Evolutionary conservation across 2,113 vertebrate genomes (phyloP).

Genomic region (Odontophorus gujanensis): DNA sequence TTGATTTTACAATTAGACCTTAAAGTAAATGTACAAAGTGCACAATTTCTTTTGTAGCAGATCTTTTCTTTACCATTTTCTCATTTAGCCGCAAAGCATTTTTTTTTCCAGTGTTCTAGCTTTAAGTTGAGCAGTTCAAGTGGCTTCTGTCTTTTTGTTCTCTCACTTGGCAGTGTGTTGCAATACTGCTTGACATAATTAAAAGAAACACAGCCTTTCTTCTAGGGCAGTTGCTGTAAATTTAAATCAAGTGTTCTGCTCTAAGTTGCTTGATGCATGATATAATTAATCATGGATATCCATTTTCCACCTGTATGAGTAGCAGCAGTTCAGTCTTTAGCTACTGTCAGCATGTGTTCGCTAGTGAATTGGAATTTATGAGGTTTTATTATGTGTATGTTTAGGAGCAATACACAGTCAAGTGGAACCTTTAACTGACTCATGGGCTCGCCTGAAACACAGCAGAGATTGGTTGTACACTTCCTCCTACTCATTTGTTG

Average conservation of each 20-base stretch:
- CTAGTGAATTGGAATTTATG: slow-evolving; percentile 22
- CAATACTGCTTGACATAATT: slow-evolving; percentile 57
- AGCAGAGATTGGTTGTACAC: slow-evolving; percentile 85
- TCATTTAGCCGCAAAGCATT: slow-evolving; percentile 51
- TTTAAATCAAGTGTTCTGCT: slow-evolving; percentile 61
- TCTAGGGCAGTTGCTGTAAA: slow-evolving; percentile 68
- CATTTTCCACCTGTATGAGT: slow-evolving; percentile 71
- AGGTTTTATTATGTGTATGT: slow-evolving; percentile 34
- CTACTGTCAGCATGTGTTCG: background rate
- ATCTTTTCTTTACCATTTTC: background rate
- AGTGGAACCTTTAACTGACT: slow-evolving; percentile 87
- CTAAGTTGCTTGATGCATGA: slow-evolving; percentile 78
- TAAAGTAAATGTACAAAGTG: background rate
- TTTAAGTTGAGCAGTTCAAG: slow-evolving; percentile 73
- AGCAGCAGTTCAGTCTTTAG: slow-evolving; percentile 37
- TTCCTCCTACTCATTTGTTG: slow-evolving; percentile 84
- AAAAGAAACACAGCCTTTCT: slow-evolving; percentile 59
- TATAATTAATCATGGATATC: slow-evolving; percentile 51
- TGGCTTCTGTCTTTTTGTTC: slow-evolving; percentile 75
- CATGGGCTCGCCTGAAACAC: slow-evolving; percentile 89
- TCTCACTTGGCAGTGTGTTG: slow-evolving; percentile 60
- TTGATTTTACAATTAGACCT: slow-evolving; percentile 17
- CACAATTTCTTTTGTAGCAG: slow-evolving; percentile 18
- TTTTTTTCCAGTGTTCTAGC: slow-evolving; percentile 46
- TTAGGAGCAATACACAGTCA: slow-evolving; percentile 75